phyloP scores from a whole-genome alignment of 2,113 vertebrate genomes.

The Caloenas nicobarica region DNA sequence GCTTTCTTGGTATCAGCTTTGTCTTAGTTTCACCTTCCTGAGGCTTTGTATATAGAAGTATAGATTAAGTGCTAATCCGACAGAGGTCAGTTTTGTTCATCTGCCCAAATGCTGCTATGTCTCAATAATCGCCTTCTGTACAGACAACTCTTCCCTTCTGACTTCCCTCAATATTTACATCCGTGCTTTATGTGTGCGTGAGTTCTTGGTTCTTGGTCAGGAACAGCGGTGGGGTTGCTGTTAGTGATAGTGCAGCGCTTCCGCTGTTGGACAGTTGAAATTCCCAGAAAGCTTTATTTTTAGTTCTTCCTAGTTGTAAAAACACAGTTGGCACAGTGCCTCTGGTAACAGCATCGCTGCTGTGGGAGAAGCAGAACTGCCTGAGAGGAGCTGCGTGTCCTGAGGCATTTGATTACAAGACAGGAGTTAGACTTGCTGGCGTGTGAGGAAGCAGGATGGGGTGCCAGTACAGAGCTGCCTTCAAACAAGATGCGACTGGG shows the following conservation, averaged over 20 bases:
- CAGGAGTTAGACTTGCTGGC: not conserved
- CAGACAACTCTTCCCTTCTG: not conserved
- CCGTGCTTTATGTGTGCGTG: not conserved
- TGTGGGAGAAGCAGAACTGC: not conserved
- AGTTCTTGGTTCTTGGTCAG: not conserved
- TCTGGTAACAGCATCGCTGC: fast-evolving
- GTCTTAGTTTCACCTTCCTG: not conserved
- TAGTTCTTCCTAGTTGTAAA: not conserved
- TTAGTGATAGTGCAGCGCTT: not conserved
- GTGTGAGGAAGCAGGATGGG: not conserved
- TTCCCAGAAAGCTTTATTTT: not conserved
- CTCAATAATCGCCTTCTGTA: not conserved
- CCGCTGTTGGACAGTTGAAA: not conserved
- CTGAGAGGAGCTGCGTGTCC: not conserved
- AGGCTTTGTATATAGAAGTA: not conserved
- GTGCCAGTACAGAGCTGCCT: not conserved
- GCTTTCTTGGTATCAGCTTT: not conserved
- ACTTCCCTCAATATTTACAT: not conserved
- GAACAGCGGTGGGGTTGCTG: not conserved
- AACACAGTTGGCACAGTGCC: not conserved
- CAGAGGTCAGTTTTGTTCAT: not conserved
- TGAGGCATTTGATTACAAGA: not conserved
- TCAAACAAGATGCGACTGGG: not conserved
- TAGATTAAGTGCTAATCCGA: not conserved
- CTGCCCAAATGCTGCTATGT: not conserved